Percentiles rank a stretch among this genome's conserved stretches.
phyloP scores from a whole-genome alignment of 23 tunicate species.

The Diplosoma virens region DNA sequence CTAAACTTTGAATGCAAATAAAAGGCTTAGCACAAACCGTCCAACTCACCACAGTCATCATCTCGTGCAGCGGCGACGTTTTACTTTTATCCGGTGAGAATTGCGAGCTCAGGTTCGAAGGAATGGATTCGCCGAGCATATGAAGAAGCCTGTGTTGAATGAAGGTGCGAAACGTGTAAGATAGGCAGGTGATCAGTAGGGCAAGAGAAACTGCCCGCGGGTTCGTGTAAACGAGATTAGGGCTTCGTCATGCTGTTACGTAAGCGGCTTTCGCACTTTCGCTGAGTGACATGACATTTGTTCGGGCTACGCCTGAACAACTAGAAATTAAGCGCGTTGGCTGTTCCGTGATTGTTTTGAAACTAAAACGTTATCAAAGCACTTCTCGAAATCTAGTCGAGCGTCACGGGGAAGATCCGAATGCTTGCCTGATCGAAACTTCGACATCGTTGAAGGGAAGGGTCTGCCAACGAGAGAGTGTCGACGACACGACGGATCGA shows the following conservation, averaged over 20 bases:
- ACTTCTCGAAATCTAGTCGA: not conserved
- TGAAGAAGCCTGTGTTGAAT: slow-evolving; percentile 48
- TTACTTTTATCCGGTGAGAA: slow-evolving; percentile 56
- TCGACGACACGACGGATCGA: slow-evolving; percentile 27
- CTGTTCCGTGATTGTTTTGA: too few species aligned
- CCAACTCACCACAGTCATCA: slow-evolving; percentile 75
- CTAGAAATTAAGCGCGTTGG: too few species aligned
- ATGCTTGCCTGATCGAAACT: slow-evolving; percentile 62
- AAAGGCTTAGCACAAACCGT: too few species aligned
- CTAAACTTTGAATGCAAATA: too few species aligned
- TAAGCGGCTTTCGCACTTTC: too few species aligned
- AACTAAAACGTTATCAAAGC: not conserved
- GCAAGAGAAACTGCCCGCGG: too few species aligned
- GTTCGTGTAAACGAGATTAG: not conserved
- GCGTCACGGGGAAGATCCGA: not conserved
- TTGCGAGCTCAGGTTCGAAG: slow-evolving; percentile 67
- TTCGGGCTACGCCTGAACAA: too few species aligned
- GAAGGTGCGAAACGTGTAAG: not conserved
- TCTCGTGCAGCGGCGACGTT: slow-evolving; percentile 48
- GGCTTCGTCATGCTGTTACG: not conserved
- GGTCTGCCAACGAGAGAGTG: slow-evolving; percentile 58
- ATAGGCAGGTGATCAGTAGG: too few species aligned
- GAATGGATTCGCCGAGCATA: slow-evolving; percentile 83
- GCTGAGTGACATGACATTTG: too few species aligned
- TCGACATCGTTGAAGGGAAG: slow-evolving; percentile 63